Percentiles rank a stretch among this genome's conserved stretches.
Conservation (phyloP, 2,888 invertebrate species). For the Scrobipalpa atriplicella region DNA sequence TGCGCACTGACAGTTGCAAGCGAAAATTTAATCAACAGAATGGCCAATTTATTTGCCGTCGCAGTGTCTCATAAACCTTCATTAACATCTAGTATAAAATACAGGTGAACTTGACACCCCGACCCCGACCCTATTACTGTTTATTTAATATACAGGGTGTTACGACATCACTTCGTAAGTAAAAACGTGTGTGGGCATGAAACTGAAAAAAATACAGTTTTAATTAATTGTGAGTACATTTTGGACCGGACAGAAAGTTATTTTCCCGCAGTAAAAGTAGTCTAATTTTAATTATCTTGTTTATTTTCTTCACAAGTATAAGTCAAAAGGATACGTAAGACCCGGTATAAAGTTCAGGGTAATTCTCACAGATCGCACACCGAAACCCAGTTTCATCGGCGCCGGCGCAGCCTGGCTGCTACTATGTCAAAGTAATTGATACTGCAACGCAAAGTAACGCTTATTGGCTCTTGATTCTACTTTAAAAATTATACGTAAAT, state of each 20-base stretch:
- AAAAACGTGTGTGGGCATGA: too few species aligned
- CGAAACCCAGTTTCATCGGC: conserved; percentile 11
- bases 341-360: not conserved
- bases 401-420: not conserved
- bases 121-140: conserved; percentile 20
- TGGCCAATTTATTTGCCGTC: conserved; percentile 14
- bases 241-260: too few species aligned
- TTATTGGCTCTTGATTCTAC: not conserved
- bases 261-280: too few species aligned
- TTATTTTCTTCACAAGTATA: too few species aligned
- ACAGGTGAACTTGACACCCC: conserved; percentile 25
- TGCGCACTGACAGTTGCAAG: conserved; percentile 8
- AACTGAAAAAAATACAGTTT: too few species aligned
- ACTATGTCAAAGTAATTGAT: conserved; percentile 12
- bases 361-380: not conserved
- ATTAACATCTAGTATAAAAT: conserved; percentile 22
- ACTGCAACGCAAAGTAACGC: not conserved
- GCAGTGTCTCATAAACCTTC: conserved; percentile 20
- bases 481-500: not conserved
- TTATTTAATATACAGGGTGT: not conserved
- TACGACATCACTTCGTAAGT: too few species aligned
- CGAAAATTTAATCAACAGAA: conserved; percentile 17
- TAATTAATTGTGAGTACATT: too few species aligned
- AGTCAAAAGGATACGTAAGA: not conserved
- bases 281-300: too few species aligned